Evolutionary conservation across 2,113 vertebrate genomes (phyloP).

Genomic region (Potamarius usumacintae): DNA sequence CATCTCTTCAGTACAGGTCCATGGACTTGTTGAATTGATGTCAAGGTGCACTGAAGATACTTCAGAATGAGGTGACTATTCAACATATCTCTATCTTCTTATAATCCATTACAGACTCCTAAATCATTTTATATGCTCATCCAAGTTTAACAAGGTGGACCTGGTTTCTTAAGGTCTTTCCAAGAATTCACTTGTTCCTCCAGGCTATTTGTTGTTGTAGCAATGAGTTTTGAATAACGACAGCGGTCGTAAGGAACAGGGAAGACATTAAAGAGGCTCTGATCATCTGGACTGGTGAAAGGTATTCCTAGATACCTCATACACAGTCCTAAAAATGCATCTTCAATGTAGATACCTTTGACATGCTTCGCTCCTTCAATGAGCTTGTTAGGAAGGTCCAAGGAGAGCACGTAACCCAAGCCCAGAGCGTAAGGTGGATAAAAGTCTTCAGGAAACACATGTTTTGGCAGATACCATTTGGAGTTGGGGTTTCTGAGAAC

Average conservation of each 20-base stretch:
- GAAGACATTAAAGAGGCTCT: constrained; percentile 35
- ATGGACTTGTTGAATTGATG: background rate
- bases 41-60: background rate
- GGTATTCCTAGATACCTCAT: constrained; percentile 60
- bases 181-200: constrained; percentile 47
- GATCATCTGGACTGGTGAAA: background rate
- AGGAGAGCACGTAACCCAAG: constrained; percentile 72
- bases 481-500: constrained; percentile 34
- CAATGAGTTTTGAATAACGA: constrained; percentile 56
- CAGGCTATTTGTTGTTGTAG: background rate
- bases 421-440: constrained; percentile 72
- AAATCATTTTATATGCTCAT: background rate
- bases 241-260: constrained; percentile 57
- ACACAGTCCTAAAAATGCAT: constrained; percentile 69
- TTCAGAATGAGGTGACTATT: background rate
- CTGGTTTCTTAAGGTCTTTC: constrained; percentile 59
- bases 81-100: background rate
- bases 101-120: background rate
- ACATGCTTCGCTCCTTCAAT: constrained; percentile 58
- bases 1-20: background rate
- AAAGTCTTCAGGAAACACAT: constrained; percentile 13
- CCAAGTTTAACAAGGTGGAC: constrained; percentile 49
- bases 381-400: constrained; percentile 59
- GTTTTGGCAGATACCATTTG: constrained; percentile 70
- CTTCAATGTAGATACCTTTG: constrained; percentile 74